These are phyloP conservation scores for Semnornis frantzii DNA, from an alignment of 2,113 vertebrate species.

Conservation along the genomic window DNA sequence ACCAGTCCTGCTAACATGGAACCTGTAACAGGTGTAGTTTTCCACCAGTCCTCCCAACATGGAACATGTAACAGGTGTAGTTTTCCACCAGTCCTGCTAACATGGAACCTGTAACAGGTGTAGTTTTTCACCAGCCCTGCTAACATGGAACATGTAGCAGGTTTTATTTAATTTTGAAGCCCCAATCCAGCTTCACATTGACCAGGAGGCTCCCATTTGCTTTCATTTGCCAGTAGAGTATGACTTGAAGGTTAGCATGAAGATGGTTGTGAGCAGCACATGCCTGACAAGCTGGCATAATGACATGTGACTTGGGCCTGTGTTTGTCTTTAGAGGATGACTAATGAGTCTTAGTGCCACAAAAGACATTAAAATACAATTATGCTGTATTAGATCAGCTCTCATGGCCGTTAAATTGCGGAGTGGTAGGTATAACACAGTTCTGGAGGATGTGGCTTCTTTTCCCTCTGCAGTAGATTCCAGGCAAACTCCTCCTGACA, in stretches of 20 bases:
- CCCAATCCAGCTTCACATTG: background rate
- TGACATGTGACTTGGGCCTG: conserved; percentile 36
- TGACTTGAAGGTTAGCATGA: conserved; percentile 1
- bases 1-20: no score
- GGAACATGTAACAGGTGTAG: no score
- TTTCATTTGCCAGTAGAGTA: background rate
- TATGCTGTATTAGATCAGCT: conserved; percentile 59
- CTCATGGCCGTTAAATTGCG: conserved; percentile 49
- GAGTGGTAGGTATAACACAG: conserved; percentile 2
- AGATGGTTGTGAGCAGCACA: background rate
- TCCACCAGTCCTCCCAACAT: no score
- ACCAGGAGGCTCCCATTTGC: background rate
- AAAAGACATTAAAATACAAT: conserved; percentile 62
- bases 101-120: no score
- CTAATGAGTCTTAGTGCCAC: conserved; percentile 51
- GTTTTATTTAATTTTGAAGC: background rate
- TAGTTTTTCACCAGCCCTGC: background rate
- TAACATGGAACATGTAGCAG: background rate
- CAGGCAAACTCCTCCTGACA: conserved; percentile 57
- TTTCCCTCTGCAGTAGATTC: conserved; percentile 25
- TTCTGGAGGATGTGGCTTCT: background rate
- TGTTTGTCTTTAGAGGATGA: conserved; percentile 58
- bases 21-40: no score
- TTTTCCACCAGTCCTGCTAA: no score
- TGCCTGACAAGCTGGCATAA: background rate